phyloP scores from a whole-genome alignment of 2,888 invertebrate genomes.

The Acleris emargana region DNA sequence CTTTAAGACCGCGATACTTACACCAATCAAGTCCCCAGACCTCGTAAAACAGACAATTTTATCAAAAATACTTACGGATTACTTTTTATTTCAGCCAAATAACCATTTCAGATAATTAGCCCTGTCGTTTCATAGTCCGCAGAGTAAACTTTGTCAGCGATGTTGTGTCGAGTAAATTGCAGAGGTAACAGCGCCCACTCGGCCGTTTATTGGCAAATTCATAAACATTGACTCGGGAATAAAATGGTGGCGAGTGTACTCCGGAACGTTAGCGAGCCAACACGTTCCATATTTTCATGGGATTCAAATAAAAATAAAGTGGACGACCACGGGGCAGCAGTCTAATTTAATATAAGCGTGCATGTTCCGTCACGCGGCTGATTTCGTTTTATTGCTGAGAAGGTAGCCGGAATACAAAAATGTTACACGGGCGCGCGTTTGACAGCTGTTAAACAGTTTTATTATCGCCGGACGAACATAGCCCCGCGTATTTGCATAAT shows the following conservation, averaged over 20 bases:
- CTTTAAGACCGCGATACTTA: constrained; percentile 63
- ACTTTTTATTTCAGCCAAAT: constrained; percentile 67
- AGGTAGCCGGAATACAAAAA: constrained; percentile 71
- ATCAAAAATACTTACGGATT: constrained; percentile 72
- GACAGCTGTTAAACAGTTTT: constrained; percentile 83
- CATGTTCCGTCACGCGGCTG: constrained; percentile 71
- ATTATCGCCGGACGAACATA: constrained; percentile 79
- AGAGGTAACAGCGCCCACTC: constrained; percentile 61
- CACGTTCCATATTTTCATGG: constrained; percentile 79
- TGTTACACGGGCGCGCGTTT: constrained; percentile 66
- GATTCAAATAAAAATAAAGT: constrained; percentile 82
- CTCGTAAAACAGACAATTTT: constrained; percentile 68
- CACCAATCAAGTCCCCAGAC: constrained; percentile 62
- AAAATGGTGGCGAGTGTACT: constrained; percentile 66
- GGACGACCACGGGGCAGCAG: constrained; percentile 71
- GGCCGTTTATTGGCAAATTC: constrained; percentile 78
- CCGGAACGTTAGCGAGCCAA: constrained; percentile 70
- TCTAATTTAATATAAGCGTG: constrained; percentile 81
- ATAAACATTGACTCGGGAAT: constrained; percentile 79
- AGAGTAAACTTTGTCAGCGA: constrained; percentile 48
- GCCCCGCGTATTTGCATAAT: constrained; percentile 83
- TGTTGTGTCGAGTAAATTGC: constrained; percentile 61
- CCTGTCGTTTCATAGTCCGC: constrained; percentile 54
- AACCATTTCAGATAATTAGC: constrained; percentile 69
- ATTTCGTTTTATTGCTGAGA: constrained; percentile 76